Evolutionary conservation across 2,888 invertebrate species (phyloP), one percentile per base, ranked within the genome.

Genomic region (Parelbella ahira): DNA sequence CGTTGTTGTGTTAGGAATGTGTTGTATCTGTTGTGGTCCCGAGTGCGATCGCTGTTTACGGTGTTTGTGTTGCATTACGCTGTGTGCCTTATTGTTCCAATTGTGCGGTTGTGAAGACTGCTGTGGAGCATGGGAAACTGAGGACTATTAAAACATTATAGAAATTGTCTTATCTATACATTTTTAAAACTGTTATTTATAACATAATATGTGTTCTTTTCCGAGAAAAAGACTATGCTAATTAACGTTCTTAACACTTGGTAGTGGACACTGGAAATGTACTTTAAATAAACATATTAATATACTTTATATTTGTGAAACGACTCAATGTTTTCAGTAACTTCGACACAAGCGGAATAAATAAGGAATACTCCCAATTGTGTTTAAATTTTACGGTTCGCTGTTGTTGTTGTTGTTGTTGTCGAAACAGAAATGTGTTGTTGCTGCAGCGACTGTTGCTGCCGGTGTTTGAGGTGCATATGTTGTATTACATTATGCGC

Each of bases 21-120:
- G 69, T 49, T 70, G 67, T 45, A 63, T 54, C 23, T 30, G 27
- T 24, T 60, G 55, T 30, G 52, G 48, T 4, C 37, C 54, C 5
- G 54, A 51, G n/a, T 63, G 60, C 37, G 42, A 55, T 6, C 58
- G 61, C 1, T 66, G 62, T 23, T 21, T 56, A 19, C 37, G 45
- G n/a, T 49, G 54, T 19, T 2, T 53, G 2, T 55, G 47, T 25
- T 58, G 58, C 29, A 24, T 53, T 0, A 33, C 48, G 4, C 30
- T 49, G 6, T 56, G 56, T 25, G 20, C 49, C 1, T 54, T 56
- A 46, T 34, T 63, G 21, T 27, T 55, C 1, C 52, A 59, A 1
- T 4, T 68, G 18, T 73, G 68, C 24, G 73, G 74, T 11, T 50
- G 45, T 30, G 61, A 50, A 1, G 45, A 54, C 3, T 60, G 59